A percentile compares a stretch with the other conserved stretches of the same genome.
phyloP scores from a whole-genome alignment of 2,888 invertebrate genomes.

The Amblyjoppa fuscipennis region DNA sequence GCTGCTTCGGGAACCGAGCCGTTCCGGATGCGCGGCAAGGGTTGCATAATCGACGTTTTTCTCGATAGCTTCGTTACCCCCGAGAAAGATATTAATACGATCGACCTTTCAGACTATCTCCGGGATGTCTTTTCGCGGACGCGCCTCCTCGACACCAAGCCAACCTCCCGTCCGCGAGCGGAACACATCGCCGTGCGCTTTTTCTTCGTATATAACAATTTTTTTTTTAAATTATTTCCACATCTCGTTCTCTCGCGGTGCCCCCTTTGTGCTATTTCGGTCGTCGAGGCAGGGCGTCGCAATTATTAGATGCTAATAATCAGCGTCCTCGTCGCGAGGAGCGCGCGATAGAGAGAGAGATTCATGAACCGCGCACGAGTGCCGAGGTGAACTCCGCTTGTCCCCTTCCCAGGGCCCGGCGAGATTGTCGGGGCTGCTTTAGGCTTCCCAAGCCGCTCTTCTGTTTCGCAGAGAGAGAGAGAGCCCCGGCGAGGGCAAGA shows the following conservation, averaged over 20 bases:
- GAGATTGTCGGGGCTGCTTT: conserved; percentile 18
- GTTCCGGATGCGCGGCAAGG: not conserved
- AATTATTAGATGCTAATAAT: conserved; percentile 84
- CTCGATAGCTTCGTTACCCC: not conserved
- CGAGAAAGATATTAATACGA: not conserved
- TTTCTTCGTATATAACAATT: not conserved
- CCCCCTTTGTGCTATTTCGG: conserved; percentile 5
- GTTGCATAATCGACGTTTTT: conserved; percentile 20
- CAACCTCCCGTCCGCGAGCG: not conserved
- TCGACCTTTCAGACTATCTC: conserved; percentile 11
- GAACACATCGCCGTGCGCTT: not conserved
- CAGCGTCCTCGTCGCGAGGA: conserved; percentile 71
- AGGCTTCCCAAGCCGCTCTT: conserved; percentile 8
- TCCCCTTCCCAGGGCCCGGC: conserved; percentile 5
- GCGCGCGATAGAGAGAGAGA: conserved; percentile 22
- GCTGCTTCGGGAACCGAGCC: not conserved
- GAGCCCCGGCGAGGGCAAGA: conserved; percentile 1
- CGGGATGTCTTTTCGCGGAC: not conserved
- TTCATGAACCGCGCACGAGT: conserved; percentile 20
- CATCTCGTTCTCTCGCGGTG: not conserved
- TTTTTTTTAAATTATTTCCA: not conserved
- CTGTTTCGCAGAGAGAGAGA: conserved; percentile 10
- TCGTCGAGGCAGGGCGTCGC: conserved; percentile 68
- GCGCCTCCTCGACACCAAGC: not conserved
- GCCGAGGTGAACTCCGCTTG: conserved; percentile 32